phyloP scores from a whole-genome alignment of 2,113 vertebrate species.

The Menidia beryllina region DNA sequence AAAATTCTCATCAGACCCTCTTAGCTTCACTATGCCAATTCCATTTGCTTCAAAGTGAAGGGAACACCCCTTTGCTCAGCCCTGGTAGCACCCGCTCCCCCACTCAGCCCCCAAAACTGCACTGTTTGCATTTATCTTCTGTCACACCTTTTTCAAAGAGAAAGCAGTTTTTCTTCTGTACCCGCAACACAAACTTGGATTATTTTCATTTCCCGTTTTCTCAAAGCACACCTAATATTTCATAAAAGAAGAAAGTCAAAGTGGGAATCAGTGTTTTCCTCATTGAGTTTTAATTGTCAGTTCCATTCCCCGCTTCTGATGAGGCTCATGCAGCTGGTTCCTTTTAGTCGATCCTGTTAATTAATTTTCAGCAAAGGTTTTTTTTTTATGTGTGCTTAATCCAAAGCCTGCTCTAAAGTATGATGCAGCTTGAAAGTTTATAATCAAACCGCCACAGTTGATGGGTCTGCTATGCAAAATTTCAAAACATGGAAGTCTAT shows the following conservation, averaged over 20 bases:
- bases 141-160: conserved; percentile 31
- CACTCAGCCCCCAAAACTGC: conserved; percentile 27
- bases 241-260: too few species aligned
- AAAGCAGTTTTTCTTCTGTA: neutral
- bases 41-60: conserved; percentile 46
- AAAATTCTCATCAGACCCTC: conserved; percentile 63
- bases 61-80: conserved; percentile 52
- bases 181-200: neutral
- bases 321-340: conserved; percentile 7
- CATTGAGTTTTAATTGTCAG: neutral
- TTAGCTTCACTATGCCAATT: conserved; percentile 44
- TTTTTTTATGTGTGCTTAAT: conserved; percentile 29
- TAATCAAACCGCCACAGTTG: too few species aligned
- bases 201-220: neutral
- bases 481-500: too few species aligned
- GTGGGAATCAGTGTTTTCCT: neutral
- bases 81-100: conserved; percentile 19
- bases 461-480: too few species aligned
- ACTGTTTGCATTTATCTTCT: conserved; percentile 48
- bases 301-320: neutral
- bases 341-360: conserved; percentile 26
- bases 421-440: conserved; percentile 33
- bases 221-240: too few species aligned
- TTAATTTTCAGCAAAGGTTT: conserved; percentile 32
- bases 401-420: conserved; percentile 19